These are phyloP conservation scores for Dynastes maya DNA, from an alignment of 2,888 invertebrate species.

Conservation along the genomic window DNA sequence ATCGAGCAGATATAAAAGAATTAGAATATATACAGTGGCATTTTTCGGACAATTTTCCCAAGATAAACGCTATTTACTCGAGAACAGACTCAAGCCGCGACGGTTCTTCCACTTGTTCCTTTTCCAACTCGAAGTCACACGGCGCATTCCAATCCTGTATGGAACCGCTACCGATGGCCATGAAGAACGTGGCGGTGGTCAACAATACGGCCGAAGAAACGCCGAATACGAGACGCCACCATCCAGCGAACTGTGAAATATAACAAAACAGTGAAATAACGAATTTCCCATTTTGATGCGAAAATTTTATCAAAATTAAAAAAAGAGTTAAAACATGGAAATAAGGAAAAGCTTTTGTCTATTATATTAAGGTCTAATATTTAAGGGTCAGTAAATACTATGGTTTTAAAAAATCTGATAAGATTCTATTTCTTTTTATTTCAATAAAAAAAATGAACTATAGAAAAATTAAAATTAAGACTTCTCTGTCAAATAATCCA, in stretches of 20 bases:
- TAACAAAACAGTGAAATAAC: not conserved
- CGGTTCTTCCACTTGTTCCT: constrained; percentile 66
- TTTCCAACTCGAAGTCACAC: constrained; percentile 64
- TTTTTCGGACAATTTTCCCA: not conserved
- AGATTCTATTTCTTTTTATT: too few species aligned
- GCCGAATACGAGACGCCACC: constrained; percentile 76
- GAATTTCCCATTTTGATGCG: too few species aligned
- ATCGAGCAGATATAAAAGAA: too few species aligned
- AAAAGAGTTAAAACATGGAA: too few species aligned
- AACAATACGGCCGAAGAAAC: constrained; percentile 74
- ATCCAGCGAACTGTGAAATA: constrained; percentile 72
- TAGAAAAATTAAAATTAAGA: too few species aligned
- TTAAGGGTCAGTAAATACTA: too few species aligned
- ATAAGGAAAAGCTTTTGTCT: too few species aligned
- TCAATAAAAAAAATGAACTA: too few species aligned
- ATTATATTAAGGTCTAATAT: too few species aligned
- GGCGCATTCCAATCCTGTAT: constrained; percentile 75
- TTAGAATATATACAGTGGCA: not conserved
- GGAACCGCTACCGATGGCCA: constrained; percentile 75
- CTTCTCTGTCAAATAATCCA: too few species aligned
- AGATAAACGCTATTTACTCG: constrained; percentile 59
- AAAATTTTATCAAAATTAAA: too few species aligned
- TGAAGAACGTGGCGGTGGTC: constrained; percentile 73
- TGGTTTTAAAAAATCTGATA: too few species aligned
- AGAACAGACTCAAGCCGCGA: constrained; percentile 67